These are phyloP conservation scores for Porites rus DNA, from an alignment of 92 coral and sea anemone species.

Conservation along the genomic window DNA sequence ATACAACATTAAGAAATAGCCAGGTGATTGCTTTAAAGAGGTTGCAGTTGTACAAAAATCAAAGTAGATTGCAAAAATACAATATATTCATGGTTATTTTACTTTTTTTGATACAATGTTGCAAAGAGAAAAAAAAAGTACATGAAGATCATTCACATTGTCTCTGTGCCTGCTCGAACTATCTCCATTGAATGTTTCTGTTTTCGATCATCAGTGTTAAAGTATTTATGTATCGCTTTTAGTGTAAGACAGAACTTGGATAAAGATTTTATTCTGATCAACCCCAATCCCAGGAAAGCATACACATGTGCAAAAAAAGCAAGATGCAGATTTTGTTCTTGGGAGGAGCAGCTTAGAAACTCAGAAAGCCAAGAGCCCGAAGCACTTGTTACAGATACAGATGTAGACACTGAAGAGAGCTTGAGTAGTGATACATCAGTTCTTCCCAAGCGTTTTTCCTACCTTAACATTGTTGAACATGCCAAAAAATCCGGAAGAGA, in stretches of 20 bases:
- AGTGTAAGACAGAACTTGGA: slow-evolving; percentile 42
- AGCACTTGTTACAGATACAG: not conserved
- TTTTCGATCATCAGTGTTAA: no score
- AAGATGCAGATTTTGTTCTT: slow-evolving; percentile 46
- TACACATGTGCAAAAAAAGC: slow-evolving; percentile 62
- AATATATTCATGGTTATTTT: no score
- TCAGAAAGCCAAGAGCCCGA: not conserved
- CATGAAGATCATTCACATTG: no score
- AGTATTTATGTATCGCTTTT: not conserved
- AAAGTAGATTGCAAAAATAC: no score
- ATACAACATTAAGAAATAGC: no score
- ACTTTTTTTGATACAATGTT: no score
- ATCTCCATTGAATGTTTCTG: no score
- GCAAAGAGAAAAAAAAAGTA: no score
- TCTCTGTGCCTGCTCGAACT: no score
- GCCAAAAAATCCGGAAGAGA: slow-evolving; percentile 52
- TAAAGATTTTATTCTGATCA: slow-evolving; percentile 47
- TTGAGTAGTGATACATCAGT: slow-evolving; percentile 62
- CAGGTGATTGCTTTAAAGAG: no score
- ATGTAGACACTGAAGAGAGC: slow-evolving; percentile 12
- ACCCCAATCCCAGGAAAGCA: slow-evolving; percentile 65
- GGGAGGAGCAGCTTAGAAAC: not conserved
- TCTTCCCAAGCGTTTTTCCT: slow-evolving; percentile 69
- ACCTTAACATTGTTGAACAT: slow-evolving; percentile 58
- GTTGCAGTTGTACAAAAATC: no score